Evolutionary conservation across 2,113 vertebrate genomes (phyloP), one percentile per base, ranked within the genome.

Genomic region (Zootoca vivipara): DNA sequence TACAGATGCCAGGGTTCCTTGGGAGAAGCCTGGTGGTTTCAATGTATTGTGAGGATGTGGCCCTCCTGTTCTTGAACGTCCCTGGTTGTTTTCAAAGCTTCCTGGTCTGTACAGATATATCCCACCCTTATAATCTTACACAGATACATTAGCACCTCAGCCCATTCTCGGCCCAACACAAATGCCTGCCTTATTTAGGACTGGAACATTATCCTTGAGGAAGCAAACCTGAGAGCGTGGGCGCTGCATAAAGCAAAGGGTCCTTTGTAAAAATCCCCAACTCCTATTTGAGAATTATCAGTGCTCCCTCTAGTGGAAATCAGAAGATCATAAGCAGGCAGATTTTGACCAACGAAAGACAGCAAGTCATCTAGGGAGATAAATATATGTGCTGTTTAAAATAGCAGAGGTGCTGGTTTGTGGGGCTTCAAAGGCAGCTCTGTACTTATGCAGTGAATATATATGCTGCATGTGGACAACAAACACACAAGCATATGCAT

Each of bases 281-380:
- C 46, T 82, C 64, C 12, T 82, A 20, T 67, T 58, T 78, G 64
- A 86, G 64, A 83, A 87, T 83, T 72, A 83, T 78, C 52, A 83
- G 10, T 70, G 46, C 85, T 87, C 64, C 85, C 85, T 82, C 80
- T 90, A 73, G 73, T 78, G 89, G 73, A 87, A 87, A 87, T n/a
- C 62, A 22, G 28, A 3, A 83, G n/a, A 70, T 67, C 20, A 56
- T 69, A 82, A 5, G 13, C 26, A 22, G 67, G 70, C 40, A 83
- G 1, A 52, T 67, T 75, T 42, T 22, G 24, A 38, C 40, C 24
- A 52, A 78, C 15, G 35, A 87, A 72, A 87, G 4, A 80, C 58
- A 79, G 38, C 12, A 30, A 69, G 65, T 28, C 62, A 65, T 2
- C 12, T 13, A 65, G 9, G 15, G 46, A 30, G 56, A 40, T 24